Evolutionary conservation across 2,797 vertebrate genomes (phyloP), one percentile per base, ranked within the genome.

Genomic region (Chelmon rostratus): DNA sequence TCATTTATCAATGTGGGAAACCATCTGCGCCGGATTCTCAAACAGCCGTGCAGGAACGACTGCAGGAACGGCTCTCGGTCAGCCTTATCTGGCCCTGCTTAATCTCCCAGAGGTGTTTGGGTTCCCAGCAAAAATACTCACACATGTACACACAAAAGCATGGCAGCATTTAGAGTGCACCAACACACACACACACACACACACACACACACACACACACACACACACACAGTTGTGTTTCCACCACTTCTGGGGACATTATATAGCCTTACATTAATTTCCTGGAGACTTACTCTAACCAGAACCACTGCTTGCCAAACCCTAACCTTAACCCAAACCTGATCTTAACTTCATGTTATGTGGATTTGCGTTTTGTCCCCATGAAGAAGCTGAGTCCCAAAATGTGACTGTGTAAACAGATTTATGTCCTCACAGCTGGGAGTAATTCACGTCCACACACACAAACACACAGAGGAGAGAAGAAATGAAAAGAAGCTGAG

Each of bases 1-100:
- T 83, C 66, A 89, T 92, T 94, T 94, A 94, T 94, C 93, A 94
- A 92, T 94, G 93, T 95, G 94, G 93, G 94, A 95, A 95, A 91
- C 85, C 44, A 86, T 81, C 80, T 49, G 80, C 4, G 53, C 47
- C 56, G 28, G 82, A 84, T 92, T 95, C 93, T 92, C 93, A 94
- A 92, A 92, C 87, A 86, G 70, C 64, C n/a, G 52, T 47, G 73
- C 67, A 79, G 90, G 92, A 92, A n/a, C n/a, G n/a, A n/a, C n/a
- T n/a, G n/a, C n/a, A n/a, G n/a, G n/a, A n/a, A n/a, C n/a, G n/a
- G n/a, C n/a, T 82, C 77, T 64, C 63, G 83, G 65, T 88, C 74
- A 50, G 71, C 66, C 81, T 92, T 94, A 94, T 94, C 94, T 89
- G 74, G 72, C 50, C 50, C 82, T 62, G 40, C 54, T 63, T 81